Percentiles rank a stretch among this genome's conserved stretches.
These are phyloP conservation scores for Bothrops jararaca DNA, from an alignment of 2,113 vertebrate genomes.

Conservation along the genomic window DNA sequence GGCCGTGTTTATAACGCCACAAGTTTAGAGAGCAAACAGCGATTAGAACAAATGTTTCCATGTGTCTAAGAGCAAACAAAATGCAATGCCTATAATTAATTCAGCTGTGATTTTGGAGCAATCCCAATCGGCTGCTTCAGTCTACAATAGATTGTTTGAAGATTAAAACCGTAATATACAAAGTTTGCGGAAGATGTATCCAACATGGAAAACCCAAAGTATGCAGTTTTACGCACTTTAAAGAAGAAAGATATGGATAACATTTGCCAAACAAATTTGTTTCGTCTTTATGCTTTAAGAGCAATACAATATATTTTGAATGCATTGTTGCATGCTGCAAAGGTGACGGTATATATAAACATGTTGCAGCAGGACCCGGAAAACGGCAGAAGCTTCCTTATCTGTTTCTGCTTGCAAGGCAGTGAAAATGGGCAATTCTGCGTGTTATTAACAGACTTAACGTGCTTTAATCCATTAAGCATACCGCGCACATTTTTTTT, in stretches of 20 bases:
- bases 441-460: background rate
- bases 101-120: background rate
- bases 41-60: background rate
- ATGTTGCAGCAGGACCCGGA: constrained; percentile 10
- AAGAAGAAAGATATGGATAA: background rate
- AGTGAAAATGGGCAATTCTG: background rate
- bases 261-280: background rate
- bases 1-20: background rate
- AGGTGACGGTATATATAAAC: background rate
- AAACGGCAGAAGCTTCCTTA: background rate
- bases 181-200: background rate
- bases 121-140: background rate
- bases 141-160: background rate
- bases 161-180: background rate
- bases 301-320: background rate
- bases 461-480: background rate
- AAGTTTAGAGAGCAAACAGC: background rate
- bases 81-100: background rate
- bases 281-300: background rate
- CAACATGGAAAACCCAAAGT: background rate
- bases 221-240: background rate
- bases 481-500: background rate
- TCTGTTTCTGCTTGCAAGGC: background rate
- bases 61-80: background rate
- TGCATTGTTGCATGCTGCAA: background rate